Percentiles rank a stretch among this genome's conserved stretches.
Conservation (phyloP, 2,797 vertebrate genomes). For the Notamacropus eugenii region DNA sequence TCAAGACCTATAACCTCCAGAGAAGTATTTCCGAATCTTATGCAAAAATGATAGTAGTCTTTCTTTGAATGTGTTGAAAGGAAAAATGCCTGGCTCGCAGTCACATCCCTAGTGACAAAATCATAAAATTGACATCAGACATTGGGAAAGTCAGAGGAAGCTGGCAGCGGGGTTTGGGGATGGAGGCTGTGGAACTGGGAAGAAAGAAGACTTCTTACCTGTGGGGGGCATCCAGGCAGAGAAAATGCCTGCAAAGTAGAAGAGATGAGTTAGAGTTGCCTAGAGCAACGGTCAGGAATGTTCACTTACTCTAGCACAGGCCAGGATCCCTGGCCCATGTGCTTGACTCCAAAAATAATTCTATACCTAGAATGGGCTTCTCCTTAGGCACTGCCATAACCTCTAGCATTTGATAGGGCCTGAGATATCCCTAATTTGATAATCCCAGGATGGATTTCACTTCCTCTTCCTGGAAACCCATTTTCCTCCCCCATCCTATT, state of each 20-base stretch:
- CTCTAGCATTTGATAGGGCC: background rate
- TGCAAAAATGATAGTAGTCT: accelerated
- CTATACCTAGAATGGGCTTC: background rate
- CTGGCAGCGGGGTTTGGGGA: background rate
- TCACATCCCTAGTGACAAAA: background rate
- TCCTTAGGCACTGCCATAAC: background rate
- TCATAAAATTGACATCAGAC: background rate
- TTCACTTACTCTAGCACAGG: background rate
- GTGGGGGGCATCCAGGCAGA: background rate
- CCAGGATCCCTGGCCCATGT: background rate
- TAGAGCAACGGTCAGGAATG: background rate
- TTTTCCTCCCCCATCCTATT: background rate
- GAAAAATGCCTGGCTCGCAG: accelerated
- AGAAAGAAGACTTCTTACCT: background rate
- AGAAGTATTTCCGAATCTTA: accelerated
- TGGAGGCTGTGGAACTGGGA: background rate
- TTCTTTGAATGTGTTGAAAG: accelerated
- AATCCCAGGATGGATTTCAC: background rate
- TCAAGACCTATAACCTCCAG: background rate
- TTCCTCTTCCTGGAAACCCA: background rate
- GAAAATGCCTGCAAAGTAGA: background rate
- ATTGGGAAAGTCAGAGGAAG: background rate
- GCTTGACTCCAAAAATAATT: background rate
- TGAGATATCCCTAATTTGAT: background rate
- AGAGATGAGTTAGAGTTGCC: background rate